phyloP scores from a whole-genome alignment of 2,888 invertebrate genomes.

The Melikaiella ostensackeni region DNA sequence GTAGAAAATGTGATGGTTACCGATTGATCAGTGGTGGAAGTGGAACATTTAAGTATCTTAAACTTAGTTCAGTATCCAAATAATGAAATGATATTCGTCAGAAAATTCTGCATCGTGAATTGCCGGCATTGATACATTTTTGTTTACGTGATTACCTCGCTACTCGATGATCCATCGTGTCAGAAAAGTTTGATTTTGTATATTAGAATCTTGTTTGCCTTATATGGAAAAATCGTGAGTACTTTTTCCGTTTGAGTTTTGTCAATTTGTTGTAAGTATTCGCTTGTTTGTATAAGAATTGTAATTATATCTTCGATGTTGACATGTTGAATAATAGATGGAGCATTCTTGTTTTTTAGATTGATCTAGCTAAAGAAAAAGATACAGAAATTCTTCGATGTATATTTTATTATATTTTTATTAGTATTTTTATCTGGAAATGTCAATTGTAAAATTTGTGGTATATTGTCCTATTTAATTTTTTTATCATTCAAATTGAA shows the following conservation, averaged over 20 bases:
- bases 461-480: slow-evolving; percentile 43
- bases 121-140: neutral
- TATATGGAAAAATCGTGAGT: neutral
- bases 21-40: neutral
- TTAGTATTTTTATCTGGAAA: neutral
- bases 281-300: slow-evolving; percentile 20
- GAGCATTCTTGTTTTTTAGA: neutral
- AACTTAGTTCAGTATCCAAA: slow-evolving; percentile 15
- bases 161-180: neutral
- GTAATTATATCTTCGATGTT: slow-evolving; percentile 10
- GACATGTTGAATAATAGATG: slow-evolving; percentile 33
- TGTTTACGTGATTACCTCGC: neutral
- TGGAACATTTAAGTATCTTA: neutral
- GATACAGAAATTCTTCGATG: neutral
- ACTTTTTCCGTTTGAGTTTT: neutral
- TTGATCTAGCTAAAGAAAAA: neutral
- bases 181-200: slow-evolving; percentile 11
- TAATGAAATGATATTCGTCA: neutral
- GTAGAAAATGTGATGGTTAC: slow-evolving; percentile 12
- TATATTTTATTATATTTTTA: neutral
- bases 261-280: slow-evolving; percentile 24
- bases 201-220: neutral
- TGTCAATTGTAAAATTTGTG: slow-evolving; percentile 36
- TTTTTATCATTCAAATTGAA: slow-evolving; percentile 41
- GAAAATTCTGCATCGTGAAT: slow-evolving; percentile 18